Conservation (phyloP, 2,888 invertebrate genomes). For the Calliopum simillimum region DNA sequence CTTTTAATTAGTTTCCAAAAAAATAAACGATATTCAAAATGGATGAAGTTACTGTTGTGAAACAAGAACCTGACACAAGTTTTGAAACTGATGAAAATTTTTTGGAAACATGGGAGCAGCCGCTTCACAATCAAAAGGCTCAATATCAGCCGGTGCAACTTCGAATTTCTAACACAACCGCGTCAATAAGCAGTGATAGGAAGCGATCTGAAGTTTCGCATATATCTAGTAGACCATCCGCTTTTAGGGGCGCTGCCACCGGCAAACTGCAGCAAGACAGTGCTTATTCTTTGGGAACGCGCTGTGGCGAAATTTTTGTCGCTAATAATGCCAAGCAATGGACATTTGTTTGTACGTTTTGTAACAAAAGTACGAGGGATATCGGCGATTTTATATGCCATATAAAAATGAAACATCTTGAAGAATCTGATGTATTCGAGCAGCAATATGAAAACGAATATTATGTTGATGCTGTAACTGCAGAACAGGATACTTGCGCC, state of each 20-base stretch:
- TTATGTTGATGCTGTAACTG: conserved; percentile 35
- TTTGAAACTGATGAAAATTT: conserved; percentile 1
- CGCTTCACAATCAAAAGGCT: background rate
- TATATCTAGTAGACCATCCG: conserved; percentile 8
- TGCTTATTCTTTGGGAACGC: conserved; percentile 30
- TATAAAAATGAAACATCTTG: conserved; percentile 52
- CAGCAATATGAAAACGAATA: conserved; percentile 29
- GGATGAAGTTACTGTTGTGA: conserved; percentile 25
- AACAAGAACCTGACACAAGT: conserved; percentile 16
- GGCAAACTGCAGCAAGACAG: conserved; percentile 15
- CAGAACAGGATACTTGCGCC: conserved; percentile 39
- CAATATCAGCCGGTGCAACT: background rate
- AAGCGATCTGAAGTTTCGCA: conserved; percentile 8
- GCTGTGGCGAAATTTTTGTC: conserved; percentile 55
- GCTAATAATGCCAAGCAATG: conserved; percentile 53
- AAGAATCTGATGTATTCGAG: conserved; percentile 22
- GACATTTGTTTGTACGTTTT: conserved; percentile 55
- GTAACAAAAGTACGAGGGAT: conserved; percentile 53
- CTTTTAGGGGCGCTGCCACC: conserved; percentile 9
- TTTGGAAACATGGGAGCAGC: conserved; percentile 22
- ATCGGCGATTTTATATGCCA: conserved; percentile 54
- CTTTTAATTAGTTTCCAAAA: background rate
- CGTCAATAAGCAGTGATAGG: background rate
- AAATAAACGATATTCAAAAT: background rate
- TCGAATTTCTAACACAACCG: background rate